A percentile compares a stretch with the other conserved stretches of the same genome.
Evolutionary conservation across 2,113 vertebrate species (phyloP).

Genomic region (Myocastor coypus): DNA sequence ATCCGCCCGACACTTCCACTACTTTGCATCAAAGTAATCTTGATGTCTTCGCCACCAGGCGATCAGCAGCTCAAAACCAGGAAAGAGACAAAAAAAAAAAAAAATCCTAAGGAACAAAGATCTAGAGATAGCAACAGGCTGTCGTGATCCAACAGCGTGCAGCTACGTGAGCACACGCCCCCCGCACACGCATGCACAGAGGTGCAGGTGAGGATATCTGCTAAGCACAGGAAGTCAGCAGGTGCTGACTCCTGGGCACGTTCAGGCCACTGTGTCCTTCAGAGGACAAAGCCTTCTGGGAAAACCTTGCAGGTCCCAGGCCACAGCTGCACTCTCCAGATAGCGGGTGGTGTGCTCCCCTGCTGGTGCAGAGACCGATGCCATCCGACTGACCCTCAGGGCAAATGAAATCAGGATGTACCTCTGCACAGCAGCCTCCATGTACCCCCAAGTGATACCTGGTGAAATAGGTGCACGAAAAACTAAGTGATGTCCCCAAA

Average conservation of each 20-base stretch:
- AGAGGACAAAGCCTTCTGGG: neutral
- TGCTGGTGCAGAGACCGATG: neutral
- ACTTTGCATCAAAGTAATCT: neutral
- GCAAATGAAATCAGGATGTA: neutral
- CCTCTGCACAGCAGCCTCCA: neutral
- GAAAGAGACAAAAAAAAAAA: neutral
- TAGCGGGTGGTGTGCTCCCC: neutral
- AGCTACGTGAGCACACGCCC: neutral
- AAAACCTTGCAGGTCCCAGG: neutral
- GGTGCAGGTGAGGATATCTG: neutral
- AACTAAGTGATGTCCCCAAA: neutral
- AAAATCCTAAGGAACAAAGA: fast-evolving
- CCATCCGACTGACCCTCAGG: too few species aligned
- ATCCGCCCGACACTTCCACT: neutral
- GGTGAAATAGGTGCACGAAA: neutral
- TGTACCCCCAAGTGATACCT: too few species aligned
- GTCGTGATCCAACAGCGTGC: too few species aligned
- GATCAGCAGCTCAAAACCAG: neutral
- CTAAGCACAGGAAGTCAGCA: too few species aligned
- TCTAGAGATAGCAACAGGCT: neutral
- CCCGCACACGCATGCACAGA: neutral
- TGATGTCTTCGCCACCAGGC: neutral
- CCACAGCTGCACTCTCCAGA: neutral
- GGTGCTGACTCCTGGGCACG: fast-evolving
- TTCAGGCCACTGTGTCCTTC: neutral